Base-by-base conservation (phyloP, 2,797 vertebrate species). In the Ctenochaetus hawaiiensis region DNA sequence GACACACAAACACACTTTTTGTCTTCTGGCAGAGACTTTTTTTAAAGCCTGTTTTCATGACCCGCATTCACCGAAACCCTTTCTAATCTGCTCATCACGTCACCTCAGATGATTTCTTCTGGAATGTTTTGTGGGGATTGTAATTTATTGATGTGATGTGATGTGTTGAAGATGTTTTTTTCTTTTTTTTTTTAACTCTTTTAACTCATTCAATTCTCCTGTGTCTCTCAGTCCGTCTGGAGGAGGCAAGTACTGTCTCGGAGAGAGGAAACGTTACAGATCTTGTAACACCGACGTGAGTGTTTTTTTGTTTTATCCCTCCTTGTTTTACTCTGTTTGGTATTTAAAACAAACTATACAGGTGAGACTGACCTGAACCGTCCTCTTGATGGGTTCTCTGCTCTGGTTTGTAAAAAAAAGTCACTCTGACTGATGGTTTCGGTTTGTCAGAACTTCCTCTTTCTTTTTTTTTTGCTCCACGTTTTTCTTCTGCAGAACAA, bases 281-380 rank as follows among this genome's bases (percentile, higher is more conserved):
- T 99, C 98, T 34, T 99, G 98, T 87, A 98, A 98, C 94, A 99
- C 96, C 1, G 97, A 98, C 75, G 98, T 99, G 95, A 98, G 98
- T 99, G 90, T 69, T 60, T 53, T 54, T 12, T 23, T 67, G 41
- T 68, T 23, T 77, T 63, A 34, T 73, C 14, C 67, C 22, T 54
- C 51, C 13, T 37, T 75, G 10, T 65, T 64, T 81, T 3, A 14
- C 14, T 59, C 59, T 67, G 51, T 58, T 62, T 2, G 17, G 48
- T 71, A 22, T 67, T 49, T 66, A 20, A 22, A 67, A 48, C 22
- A 58, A 23, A 34, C 47, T 56, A 8, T 10, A 20, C 47, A 41
- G 37, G 43, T 30, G 30, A 52, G 30, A 30, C 20, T 26, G 39
- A 71, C 16, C 45, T 52, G 48, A 23, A 67, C 52, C 51, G 30